Base-by-base conservation (phyloP, 2,888 invertebrate genomes). In the Cosmia trapezina region DNA sequence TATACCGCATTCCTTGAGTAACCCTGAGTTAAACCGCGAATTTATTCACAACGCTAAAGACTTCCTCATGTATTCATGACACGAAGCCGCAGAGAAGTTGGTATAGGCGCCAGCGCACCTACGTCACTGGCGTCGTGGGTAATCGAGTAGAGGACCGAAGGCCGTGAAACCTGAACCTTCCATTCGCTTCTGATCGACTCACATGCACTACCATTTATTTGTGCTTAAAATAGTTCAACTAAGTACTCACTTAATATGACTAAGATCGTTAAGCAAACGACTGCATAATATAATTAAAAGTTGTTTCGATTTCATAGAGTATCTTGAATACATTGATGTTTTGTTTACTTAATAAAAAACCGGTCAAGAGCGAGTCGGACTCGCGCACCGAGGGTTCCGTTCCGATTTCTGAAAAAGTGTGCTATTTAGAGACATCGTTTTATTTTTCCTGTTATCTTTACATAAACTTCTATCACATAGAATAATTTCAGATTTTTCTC, bases 91-190 rank as follows among this genome's bases (percentile, higher is more conserved):
- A 91, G 86, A 90, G 88, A 87, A 91, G 89, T 87, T 88, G 87
- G 89, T 89, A 86, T 87, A 89, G 94, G 94, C 95, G 95, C 94
- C 95, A 89, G 92, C 88, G 92, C 89, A 88, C 43, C 86, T 78
- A 89, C 94, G 93, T 92, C 94, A 92, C 89, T 88, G 94, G 92
- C 94, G 94, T 87, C 94, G 91, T 84, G 91, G 91, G 95, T 95
- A 96, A 96, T 94, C 93, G 93, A 96, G 93, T 92, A 92, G 90
- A 89, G 90, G 89, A 87, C 89, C 93, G 94, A 96, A 96, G 96
- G 96, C 90, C 95, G 89, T 90, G 95, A 93, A 96, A 96, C 91
- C 88, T 89, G 95, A 96, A 91, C 93, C 92, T 89, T 90, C 92
- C 92, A 91, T 91, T 93, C 93, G 92, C 90, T 92, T 90, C 91